Conservation (phyloP, 2,888 invertebrate genomes). For the Norana najaformis region DNA sequence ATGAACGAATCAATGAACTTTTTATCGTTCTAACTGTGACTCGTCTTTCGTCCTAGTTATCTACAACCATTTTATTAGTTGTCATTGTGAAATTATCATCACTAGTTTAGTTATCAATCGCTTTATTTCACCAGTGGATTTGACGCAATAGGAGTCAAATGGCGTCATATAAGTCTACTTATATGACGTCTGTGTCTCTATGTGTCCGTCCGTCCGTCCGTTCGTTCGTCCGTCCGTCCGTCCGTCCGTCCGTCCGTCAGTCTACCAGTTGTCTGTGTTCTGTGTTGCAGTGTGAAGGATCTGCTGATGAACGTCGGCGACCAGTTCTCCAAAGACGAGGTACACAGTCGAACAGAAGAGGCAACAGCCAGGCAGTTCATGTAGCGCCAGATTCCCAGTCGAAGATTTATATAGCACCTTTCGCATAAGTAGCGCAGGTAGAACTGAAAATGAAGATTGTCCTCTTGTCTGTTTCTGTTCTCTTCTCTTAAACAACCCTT, state of each 20-base stretch:
- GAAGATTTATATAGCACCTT: neutral
- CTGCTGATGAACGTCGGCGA: conserved; percentile 63
- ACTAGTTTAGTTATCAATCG: neutral
- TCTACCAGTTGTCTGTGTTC: neutral
- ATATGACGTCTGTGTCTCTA: too few relatives aligned
- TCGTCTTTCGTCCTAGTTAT: too few relatives aligned
- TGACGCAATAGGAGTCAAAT: too few relatives aligned
- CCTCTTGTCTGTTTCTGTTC: neutral
- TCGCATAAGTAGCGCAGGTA: neutral
- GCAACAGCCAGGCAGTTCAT: too few relatives aligned
- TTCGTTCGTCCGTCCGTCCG: too few relatives aligned
- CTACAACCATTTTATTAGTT: too few relatives aligned
- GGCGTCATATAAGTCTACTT: too few relatives aligned
- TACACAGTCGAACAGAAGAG: conserved; percentile 37
- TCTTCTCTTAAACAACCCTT: neutral
- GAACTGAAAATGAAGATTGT: neutral
- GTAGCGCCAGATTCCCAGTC: too few relatives aligned
- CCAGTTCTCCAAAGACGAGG: conserved; percentile 62
- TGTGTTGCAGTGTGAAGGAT: conserved; percentile 59
- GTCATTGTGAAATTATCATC: neutral
- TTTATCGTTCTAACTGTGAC: too few relatives aligned
- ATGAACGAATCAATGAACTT: neutral
- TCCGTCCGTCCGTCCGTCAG: too few relatives aligned
- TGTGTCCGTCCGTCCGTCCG: too few relatives aligned
- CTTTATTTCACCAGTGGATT: too few relatives aligned